Percentiles rank a stretch among this genome's conserved stretches.
Conservation (phyloP, 2,113 vertebrate genomes). For the Periophthalmodon schlosseri region DNA sequence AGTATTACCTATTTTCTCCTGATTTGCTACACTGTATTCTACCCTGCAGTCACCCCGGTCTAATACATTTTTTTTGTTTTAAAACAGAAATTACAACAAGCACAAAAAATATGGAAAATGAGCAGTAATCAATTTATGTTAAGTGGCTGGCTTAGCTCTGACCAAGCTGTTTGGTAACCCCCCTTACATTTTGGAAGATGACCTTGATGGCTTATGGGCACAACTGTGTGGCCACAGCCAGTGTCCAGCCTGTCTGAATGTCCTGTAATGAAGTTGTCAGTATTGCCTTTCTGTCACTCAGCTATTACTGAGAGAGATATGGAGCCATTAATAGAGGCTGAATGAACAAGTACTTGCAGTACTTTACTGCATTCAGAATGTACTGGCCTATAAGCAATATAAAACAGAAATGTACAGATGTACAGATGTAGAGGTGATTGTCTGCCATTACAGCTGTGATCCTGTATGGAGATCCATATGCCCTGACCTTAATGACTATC, state of each 20-base stretch:
- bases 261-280: conserved; percentile 91
- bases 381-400: not conserved
- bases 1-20: not conserved
- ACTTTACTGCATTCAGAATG: not conserved
- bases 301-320: conserved; percentile 79
- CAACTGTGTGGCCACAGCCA: conserved; percentile 78
- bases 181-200: conserved; percentile 80
- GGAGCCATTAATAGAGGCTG: conserved; percentile 70
- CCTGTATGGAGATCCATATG: not conserved
- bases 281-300: conserved; percentile 97
- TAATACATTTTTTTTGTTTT: not conserved
- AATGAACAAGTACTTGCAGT: not conserved
- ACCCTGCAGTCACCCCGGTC: not conserved
- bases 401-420: not conserved
- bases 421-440: not conserved
- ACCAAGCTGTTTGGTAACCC: conserved; percentile 49
- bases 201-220: conserved; percentile 81
- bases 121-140: conserved; percentile 70
- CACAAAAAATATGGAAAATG: conserved; percentile 40
- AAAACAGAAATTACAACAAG: not conserved
- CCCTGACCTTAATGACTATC: conserved; percentile 7
- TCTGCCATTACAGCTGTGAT: conserved; percentile 1
- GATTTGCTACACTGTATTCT: not conserved
- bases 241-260: conserved; percentile 81
- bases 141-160: conserved; percentile 57